Evolutionary conservation across 1,140 invertebrate genomes (phyloP), one percentile per base, ranked within the genome.

Genomic region (Drosophila ohnishii): DNA sequence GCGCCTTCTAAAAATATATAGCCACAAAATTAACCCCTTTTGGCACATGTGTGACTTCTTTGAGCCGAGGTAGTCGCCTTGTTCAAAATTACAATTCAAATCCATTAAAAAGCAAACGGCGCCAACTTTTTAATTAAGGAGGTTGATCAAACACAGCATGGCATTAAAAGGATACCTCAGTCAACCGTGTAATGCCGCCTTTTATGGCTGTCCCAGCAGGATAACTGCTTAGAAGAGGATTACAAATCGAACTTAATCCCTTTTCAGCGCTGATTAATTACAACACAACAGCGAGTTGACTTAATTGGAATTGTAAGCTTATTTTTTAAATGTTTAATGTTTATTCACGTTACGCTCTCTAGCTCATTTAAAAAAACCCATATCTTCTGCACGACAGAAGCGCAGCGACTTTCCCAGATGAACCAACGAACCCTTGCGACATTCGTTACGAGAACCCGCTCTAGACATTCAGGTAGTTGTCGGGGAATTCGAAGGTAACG

Each of bases 401-500:
- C 58, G 51, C 47, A 57, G 56, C 61, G 40, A 61, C 56, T 70
- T 59, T 78, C 48, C 32, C 76, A 67, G 62, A 78, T 82, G 75
- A 82, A 76, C 82, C 65, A 34, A 78, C 62, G 65, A 66, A 79
- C 66, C 75, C 75, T 59, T 64, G 67, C 77, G 37, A 77, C 48
- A 14, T 62, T 30, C 58, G 28, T 60, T 30, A 66, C 78, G 80
- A 80, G 80, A 87, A 83, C 73, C 79, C 78, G 69, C 61, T 78
- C 82, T 91, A 91, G 71, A 91, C 94, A 97, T 96, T 97, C 95
- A 97, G 95, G 94, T 97, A 97, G 88, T 97, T 97, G 94, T 99
- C 99, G 67, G 98, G 98, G 93, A 99, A 99, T 94, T 99, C 98
- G 92, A 99, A 99, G 69, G 95, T 97, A 55, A 99, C 99, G 94